Percentiles rank a stretch among this genome's conserved stretches.
These are phyloP conservation scores for Chymomyza procnemis DNA, from an alignment of 2,888 invertebrate genomes.

Conservation along the genomic window DNA sequence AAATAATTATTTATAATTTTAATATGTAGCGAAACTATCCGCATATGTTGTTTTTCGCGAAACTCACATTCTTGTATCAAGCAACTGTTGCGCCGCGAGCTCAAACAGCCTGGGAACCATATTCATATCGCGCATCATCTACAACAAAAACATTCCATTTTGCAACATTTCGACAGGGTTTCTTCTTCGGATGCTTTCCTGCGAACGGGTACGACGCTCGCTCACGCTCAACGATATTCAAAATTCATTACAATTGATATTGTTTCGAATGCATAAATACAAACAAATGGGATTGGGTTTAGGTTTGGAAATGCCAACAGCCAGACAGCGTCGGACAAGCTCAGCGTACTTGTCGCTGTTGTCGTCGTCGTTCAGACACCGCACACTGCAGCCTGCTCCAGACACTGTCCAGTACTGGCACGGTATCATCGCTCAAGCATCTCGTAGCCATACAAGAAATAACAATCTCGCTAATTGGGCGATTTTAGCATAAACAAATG, in stretches of 20 bases:
- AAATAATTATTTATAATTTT: slow-evolving; percentile 3
- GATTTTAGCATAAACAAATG: slow-evolving; percentile 80
- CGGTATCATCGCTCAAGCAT: slow-evolving; percentile 65
- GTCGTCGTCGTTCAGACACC: slow-evolving; percentile 3
- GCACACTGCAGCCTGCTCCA: slow-evolving; percentile 7
- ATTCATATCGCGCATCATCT: slow-evolving; percentile 73
- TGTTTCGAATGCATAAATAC: slow-evolving; percentile 76
- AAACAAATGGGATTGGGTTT: slow-evolving; percentile 55
- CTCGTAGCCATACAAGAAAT: slow-evolving; percentile 76
- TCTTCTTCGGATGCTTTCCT: slow-evolving; percentile 17
- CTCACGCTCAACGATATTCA: slow-evolving; percentile 76
- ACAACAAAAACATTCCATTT: slow-evolving; percentile 67
- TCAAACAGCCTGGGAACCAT: slow-evolving; percentile 72
- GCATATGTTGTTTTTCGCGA: not conserved
- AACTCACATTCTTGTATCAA: not conserved
- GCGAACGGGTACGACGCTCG: not conserved
- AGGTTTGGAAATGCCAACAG: slow-evolving; percentile 33
- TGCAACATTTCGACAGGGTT: slow-evolving; percentile 53
- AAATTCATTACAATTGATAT: slow-evolving; percentile 78
- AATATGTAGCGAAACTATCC: not conserved
- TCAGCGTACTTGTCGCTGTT: slow-evolving; percentile 21
- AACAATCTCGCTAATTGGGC: slow-evolving; percentile 79
- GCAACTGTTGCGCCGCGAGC: slow-evolving; percentile 11
- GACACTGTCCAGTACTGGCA: slow-evolving; percentile 13
- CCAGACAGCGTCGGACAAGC: slow-evolving; percentile 24